Base-by-base conservation (phyloP, 2,797 vertebrate species). In the Argya squamiceps region DNA sequence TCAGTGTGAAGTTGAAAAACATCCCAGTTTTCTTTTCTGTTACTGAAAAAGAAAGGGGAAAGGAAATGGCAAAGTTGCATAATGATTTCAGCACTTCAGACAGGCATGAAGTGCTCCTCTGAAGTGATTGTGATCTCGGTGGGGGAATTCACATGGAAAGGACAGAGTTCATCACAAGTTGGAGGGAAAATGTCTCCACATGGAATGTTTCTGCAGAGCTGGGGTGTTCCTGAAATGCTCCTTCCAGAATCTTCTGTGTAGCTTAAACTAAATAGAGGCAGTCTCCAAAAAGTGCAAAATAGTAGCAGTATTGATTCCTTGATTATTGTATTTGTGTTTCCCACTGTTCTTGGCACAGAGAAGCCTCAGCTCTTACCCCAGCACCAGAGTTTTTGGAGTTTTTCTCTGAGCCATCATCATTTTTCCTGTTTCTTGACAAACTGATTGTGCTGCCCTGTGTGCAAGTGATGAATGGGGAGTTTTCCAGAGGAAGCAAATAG, bases 1-100 rank as follows among this genome's bases (percentile, higher is more conserved):
- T 82, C 73, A 52, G 74, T 87, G 26, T 82, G 92, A 79, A 64
- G 82, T 84, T 95, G 74, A 44, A 69, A 92, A 93, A 47, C 34
- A 13, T 41, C 32, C 11, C 22, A 2, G 34, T 39, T 89, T 79
- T 53, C 60, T 73, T 32, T 74, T 32, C 69, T 22, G n/a, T 60
- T 68, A 7, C 23, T 93, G 46, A 15, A 29, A 50, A 86, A 56
- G 60, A 39, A 47, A 50, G 71, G 11, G 65, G 23, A 44, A 56
- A 58, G 50, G 26, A 47, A 71, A 69, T 55, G 32, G 24, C 52
- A 46, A 82, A 71, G 70, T 27, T 65, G 53, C 41, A 9, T 71
- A 36, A 46, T 64, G 21, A 32, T 73, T 81, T 39, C 77, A 60
- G 19, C 3, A 1, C 53, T 93, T 78, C 17, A 88, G 64, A 10